Evolutionary conservation across 2,888 invertebrate species (phyloP).

Genomic region (Synergus umbraculus): DNA sequence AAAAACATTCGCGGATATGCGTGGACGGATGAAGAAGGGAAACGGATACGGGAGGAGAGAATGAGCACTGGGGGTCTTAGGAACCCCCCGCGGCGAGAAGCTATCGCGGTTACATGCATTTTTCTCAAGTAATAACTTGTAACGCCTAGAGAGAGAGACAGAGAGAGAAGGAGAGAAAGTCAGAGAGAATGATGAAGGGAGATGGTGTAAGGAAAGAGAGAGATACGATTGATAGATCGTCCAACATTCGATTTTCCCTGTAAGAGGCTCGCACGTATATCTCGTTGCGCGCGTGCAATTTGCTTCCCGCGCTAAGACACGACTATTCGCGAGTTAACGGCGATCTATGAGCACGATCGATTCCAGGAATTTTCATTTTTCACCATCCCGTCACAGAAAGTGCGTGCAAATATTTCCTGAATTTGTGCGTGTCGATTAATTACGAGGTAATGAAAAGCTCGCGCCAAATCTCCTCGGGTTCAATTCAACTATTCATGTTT

Average conservation of each 20-base stretch:
- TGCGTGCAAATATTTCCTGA: conserved; percentile 24
- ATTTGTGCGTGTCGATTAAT: conserved; percentile 25
- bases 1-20: conserved; percentile 27
- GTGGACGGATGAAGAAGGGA: conserved; percentile 41
- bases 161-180: conserved; percentile 21
- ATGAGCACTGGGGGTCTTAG: conserved; percentile 63
- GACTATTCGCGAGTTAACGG: conserved; percentile 55
- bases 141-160: conserved; percentile 63
- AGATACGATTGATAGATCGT: conserved; percentile 69
- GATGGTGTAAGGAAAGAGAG: conserved; percentile 46
- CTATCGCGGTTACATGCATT: conserved; percentile 70
- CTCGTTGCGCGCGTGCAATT: conserved; percentile 55
- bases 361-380: conserved; percentile 56
- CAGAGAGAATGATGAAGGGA: background rate
- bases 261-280: conserved; percentile 61
- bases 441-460: background rate
- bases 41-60: conserved; percentile 52
- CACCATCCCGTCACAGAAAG: conserved; percentile 19
- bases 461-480: background rate
- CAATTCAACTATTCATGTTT: background rate
- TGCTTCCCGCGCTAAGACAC: conserved; percentile 54
- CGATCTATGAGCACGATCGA: conserved; percentile 46
- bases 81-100: conserved; percentile 67
- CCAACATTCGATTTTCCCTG: conserved; percentile 67
- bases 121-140: conserved; percentile 71